Base-by-base conservation (phyloP, 2,888 invertebrate genomes). In the Tribolium freemani region DNA sequence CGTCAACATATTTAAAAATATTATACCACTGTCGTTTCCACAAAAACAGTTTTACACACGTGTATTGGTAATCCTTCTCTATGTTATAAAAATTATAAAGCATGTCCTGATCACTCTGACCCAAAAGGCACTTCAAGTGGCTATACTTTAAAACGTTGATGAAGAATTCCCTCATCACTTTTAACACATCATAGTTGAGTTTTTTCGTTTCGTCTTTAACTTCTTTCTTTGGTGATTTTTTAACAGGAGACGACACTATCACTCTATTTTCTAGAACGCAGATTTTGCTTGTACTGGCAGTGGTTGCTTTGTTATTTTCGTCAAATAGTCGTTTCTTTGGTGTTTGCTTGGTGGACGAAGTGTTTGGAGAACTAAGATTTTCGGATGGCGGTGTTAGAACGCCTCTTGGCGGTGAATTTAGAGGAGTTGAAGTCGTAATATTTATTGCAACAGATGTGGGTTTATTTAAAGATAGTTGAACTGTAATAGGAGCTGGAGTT, bases 1-100 rank as follows among this genome's bases (percentile, higher is more conserved):
- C 74, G 3, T 72, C 56, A 16, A 77, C 77, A 66, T 79, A 81
- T 13, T 75, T 74, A 10, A 75, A 75, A 16, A 81, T 72, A 64
- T 79, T 81, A 60, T 81, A 79, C 80, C 81, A 82, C 2, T 58
- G 74, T 13, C 67, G 77, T 54, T 75, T 46, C 72, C 78, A 78
- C 6, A 72, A 66, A 21, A 76, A 80, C 45, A 83, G 68, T 73
- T 83, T 81, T 63, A 80, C 64, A 20, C 80, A 72, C 45, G 75
- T 69, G 63, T 76, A 82, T 51, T 81, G 78, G 50, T 78, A 75
- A 16, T 77, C 54, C 11, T 70, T 45, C 13, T 74, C 61, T 72
- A 77, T 69, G 6, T 50, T 51, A 10, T 60, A 46, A 75, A 79
- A 80, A 16, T 54, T 71, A 58, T 57, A 51, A 71, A 73, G 20